Percentiles rank a stretch among this genome's conserved stretches.
Evolutionary conservation across 2,113 vertebrate species (phyloP).

Genomic region (Jacana jacana): DNA sequence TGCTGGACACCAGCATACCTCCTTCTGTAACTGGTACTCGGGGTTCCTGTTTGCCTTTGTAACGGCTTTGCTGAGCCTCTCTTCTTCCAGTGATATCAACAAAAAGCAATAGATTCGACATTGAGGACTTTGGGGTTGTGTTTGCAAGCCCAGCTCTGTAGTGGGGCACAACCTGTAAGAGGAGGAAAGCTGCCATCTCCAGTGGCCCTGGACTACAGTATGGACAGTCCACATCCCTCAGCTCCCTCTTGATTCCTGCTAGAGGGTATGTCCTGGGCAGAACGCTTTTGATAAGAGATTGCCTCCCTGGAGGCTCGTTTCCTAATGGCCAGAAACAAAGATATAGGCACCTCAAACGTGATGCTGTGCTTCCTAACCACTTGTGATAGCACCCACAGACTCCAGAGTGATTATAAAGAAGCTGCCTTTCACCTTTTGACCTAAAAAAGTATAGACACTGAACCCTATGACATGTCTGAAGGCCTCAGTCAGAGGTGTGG

Average conservation of each 20-base stretch:
- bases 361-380: background rate
- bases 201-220: background rate
- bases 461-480: background rate
- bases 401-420: background rate
- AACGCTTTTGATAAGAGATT: background rate
- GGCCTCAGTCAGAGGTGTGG: background rate
- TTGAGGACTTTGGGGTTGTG: background rate
- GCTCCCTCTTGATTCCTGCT: background rate
- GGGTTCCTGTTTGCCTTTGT: fast-evolving
- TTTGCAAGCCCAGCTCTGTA: background rate
- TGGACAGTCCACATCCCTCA: background rate
- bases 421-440: background rate
- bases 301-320: background rate
- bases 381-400: background rate
- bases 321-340: background rate
- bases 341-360: fast-evolving
- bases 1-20: fast-evolving
- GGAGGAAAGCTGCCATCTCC: background rate
- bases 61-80: background rate
- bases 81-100: background rate
- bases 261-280: background rate
- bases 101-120: background rate
- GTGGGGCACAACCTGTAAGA: background rate
- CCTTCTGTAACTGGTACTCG: background rate
- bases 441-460: background rate